Evolutionary conservation across 2,888 invertebrate species (phyloP), one percentile per base, ranked within the genome.

Genomic region (Torymus aiolomorphi): DNA sequence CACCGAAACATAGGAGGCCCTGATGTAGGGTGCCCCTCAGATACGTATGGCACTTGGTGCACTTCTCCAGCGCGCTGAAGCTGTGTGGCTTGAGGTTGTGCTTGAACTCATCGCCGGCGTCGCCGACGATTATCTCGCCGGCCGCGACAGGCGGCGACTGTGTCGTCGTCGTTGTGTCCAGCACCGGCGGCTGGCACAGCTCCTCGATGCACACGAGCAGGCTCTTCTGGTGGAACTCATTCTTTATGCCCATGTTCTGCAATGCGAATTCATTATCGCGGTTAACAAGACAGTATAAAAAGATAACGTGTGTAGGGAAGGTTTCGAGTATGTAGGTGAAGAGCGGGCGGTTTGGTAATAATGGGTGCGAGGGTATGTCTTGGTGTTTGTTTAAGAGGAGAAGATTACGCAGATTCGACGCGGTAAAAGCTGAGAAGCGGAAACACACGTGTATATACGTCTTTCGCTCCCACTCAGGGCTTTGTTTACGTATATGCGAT

Each of bases 191-290:
- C 20, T 88, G 86, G 83, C 92, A 92, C 76, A 95, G 91, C 88
- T 95, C 95, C 87, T 94, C 93, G 83, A 95, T 92, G 88, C 94
- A 94, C 62, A 93, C 92, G 83, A 95, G 90, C 85, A 95, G 93
- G 73, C 94, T 93, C 86, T 92, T 93, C 87, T 95, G 94, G 88
- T 95, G 95, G 87, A 94, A 95, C 83, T 94, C 94, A 91, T 95
- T 95, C 88, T 94, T 93, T 86, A 95, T 94, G 83, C 95, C 95
- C 94, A 95, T 94, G 88, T 92, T 93, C 95, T 95, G 90, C 59
- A 91, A 91, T 80, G 83, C 63, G n/a, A 31, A 31, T 31, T 31
- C 31, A 3, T 31, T 31, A 31, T 31, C 31, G 31, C 31, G 31
- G 31, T 31, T 31, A 31, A 31, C 31, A 8, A 31, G 31, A 5